phyloP scores from a whole-genome alignment of 2,888 invertebrate genomes.

The Eurois occulta region DNA sequence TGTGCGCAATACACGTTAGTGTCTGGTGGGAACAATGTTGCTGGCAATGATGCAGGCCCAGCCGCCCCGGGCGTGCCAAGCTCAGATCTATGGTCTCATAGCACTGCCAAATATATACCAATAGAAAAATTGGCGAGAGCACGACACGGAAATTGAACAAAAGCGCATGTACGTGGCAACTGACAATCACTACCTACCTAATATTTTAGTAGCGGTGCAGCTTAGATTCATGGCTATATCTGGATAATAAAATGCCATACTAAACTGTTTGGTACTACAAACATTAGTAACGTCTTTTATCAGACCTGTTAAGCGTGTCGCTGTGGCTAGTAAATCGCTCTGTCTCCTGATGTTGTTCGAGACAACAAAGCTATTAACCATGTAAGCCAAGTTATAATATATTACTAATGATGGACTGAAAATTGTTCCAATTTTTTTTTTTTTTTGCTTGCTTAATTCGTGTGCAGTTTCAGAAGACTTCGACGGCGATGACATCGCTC shows the following conservation, averaged over 20 bases:
- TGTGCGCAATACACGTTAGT: slow-evolving; percentile 76
- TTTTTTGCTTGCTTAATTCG: background rate
- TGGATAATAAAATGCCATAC: slow-evolving; percentile 41
- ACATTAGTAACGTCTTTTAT: slow-evolving; percentile 32
- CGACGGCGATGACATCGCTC: background rate
- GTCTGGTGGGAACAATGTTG: slow-evolving; percentile 74
- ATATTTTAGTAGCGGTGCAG: slow-evolving; percentile 10
- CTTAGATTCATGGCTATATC: slow-evolving; percentile 36
- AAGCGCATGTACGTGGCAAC: slow-evolving; percentile 51
- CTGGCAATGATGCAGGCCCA: slow-evolving; percentile 71
- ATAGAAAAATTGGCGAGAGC: slow-evolving; percentile 66
- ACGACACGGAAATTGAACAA: slow-evolving; percentile 59
- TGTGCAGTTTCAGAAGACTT: background rate
- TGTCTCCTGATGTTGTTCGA: slow-evolving; percentile 16
- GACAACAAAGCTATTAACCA: background rate
- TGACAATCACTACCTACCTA: slow-evolving; percentile 45
- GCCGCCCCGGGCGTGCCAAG: slow-evolving; percentile 76
- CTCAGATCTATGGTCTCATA: slow-evolving; percentile 77
- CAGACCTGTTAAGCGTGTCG: slow-evolving; percentile 21
- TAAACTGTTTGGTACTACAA: slow-evolving; percentile 33
- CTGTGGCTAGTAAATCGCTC: slow-evolving; percentile 19
- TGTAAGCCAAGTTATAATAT: slow-evolving; percentile 17
- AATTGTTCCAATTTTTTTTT: background rate
- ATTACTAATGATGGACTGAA: background rate
- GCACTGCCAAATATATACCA: slow-evolving; percentile 74